phyloP scores from a whole-genome alignment of 2,797 vertebrate species.

The Arremon aurantiirostris region DNA sequence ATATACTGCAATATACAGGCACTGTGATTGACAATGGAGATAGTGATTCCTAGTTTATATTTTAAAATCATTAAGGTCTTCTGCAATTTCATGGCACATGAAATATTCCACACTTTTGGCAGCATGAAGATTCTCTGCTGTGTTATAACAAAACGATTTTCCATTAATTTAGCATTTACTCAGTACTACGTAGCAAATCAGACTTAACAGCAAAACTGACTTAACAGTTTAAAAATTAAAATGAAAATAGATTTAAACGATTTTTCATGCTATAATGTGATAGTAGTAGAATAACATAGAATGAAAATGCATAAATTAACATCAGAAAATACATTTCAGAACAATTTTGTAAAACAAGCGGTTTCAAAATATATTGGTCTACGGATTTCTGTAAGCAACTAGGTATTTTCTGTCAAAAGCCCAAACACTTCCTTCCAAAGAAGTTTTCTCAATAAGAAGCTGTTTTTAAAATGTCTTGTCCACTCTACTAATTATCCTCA shows the following conservation, averaged over 20 bases:
- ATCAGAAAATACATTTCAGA: not conserved
- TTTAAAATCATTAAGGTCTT: not conserved
- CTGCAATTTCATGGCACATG: not conserved
- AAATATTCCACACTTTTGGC: not conserved
- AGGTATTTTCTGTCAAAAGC: not conserved
- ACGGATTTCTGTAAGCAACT: not conserved
- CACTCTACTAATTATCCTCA: not conserved
- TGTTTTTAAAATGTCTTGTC: not conserved
- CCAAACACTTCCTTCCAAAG: not conserved
- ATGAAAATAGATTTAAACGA: not conserved
- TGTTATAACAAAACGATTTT: not conserved
- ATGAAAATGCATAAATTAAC: constrained; percentile 5
- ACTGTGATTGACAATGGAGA: not conserved
- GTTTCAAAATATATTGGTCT: not conserved
- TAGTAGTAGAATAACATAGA: not conserved
- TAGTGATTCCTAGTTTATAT: not conserved
- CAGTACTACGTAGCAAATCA: not conserved
- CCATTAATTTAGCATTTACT: not conserved
- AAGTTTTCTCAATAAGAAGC: not conserved
- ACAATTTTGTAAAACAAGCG: not conserved
- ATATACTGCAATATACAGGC: not conserved
- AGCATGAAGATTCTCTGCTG: not conserved
- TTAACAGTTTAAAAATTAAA: constrained; percentile 15
- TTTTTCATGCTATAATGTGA: not conserved
- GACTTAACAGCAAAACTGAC: not conserved